Base-by-base conservation (phyloP, 2,113 vertebrate species). In the Rattus rattus region DNA sequence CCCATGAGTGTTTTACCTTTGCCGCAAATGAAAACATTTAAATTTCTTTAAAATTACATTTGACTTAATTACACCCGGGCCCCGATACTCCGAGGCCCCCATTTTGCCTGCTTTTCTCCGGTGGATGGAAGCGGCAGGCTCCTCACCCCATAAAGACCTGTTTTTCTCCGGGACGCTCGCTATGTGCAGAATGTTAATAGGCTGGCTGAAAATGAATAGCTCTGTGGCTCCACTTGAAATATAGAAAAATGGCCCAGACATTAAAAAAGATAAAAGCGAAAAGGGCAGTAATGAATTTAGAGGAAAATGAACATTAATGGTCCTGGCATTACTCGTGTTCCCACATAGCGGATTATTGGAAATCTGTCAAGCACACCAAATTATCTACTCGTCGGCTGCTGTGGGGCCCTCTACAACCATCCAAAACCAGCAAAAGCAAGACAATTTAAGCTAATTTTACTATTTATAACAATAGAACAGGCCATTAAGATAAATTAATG, bases 401-500 rank as follows among this genome's bases (percentile, higher is more conserved):
- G 99, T 98, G 99, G 99, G 98, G 99, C 99, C 99, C 99, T 99
- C 98, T 99, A 98, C 99, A 99, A 99, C 99, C 99, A 99, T 99
- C 99, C 99, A 98, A 99, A 99, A 99, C 99, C 99, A 99, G 99
- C 99, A 99, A 99, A 99, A 99, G 99, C 99, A 99, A 99, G 99
- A 99, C 99, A 99, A 99, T 99, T 99, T 99, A 98, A 99, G 99
- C 99, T 99, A 99, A 99, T 99, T 99, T 99, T 99, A 99, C 99
- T 99, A 99, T 99, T 99, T 99, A 99, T 99, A 99, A 99, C 99
- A 99, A 99, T 99, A 99, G 99, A 99, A 99, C 99, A 98, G 99
- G 99, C 99, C 99, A 99, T 99, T 99, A 99, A 99, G 99, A 99
- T 99, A 99, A 99, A 99, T 99, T 99, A 99, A 99, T 99, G 99